phyloP scores from a whole-genome alignment of 2,888 invertebrate genomes.

The Macropis europaea region DNA sequence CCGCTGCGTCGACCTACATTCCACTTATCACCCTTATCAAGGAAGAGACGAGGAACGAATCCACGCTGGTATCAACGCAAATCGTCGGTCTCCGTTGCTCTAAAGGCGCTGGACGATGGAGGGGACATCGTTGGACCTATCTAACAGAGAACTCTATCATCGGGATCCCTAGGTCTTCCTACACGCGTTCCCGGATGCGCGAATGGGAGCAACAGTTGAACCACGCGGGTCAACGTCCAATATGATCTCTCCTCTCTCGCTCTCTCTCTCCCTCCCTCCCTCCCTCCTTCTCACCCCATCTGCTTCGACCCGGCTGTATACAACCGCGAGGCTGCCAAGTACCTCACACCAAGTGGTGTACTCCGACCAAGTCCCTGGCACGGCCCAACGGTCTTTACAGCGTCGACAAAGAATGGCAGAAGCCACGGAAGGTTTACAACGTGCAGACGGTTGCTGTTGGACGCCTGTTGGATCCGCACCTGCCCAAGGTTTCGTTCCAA shows the following conservation, averaged over 20 bases:
- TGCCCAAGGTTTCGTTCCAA: slow-evolving; percentile 37
- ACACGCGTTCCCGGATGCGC: slow-evolving; percentile 58
- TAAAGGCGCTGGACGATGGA: not conserved
- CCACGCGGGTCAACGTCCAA: slow-evolving; percentile 70
- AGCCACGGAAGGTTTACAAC: slow-evolving; percentile 25
- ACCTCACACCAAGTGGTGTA: slow-evolving; percentile 42
- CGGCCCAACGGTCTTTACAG: slow-evolving; percentile 38
- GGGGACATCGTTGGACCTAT: not conserved
- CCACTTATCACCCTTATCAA: slow-evolving; percentile 31
- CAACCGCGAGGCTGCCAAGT: slow-evolving; percentile 57
- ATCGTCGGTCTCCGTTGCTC: slow-evolving; percentile 1
- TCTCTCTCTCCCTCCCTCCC: slow-evolving; percentile 18
- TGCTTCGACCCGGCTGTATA: slow-evolving; percentile 40
- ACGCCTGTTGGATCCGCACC: slow-evolving; percentile 48
- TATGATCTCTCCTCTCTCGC: slow-evolving; percentile 43
- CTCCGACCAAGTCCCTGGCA: slow-evolving; percentile 52
- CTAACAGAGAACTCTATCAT: slow-evolving; percentile 34
- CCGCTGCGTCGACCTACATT: slow-evolving; percentile 34
- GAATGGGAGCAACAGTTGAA: slow-evolving; percentile 73
- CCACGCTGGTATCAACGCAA: slow-evolving; percentile 1
- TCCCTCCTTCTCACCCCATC: slow-evolving; percentile 28
- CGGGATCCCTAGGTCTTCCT: slow-evolving; percentile 48
- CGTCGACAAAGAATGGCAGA: slow-evolving; percentile 17
- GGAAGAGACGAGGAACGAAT: not conserved
- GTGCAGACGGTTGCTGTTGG: slow-evolving; percentile 20